phyloP scores from a whole-genome alignment of 2,797 vertebrate genomes.

The Merluccius polli region DNA sequence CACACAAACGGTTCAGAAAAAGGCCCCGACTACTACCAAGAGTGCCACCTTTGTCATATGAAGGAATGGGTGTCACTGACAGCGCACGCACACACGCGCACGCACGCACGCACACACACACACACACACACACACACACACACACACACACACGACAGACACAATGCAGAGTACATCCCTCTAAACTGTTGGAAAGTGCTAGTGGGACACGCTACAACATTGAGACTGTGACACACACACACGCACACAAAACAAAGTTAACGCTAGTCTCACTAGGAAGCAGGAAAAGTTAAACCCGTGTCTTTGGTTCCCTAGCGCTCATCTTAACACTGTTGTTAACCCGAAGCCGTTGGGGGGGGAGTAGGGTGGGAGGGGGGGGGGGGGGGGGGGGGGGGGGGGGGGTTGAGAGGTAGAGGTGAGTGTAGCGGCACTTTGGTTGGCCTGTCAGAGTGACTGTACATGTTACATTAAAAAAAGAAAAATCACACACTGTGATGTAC shows the following conservation, averaged over 20 bases:
- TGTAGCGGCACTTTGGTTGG: constrained; percentile 63
- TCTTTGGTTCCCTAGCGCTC: constrained; percentile 67
- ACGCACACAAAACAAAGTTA: constrained; percentile 11
- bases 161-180: constrained; percentile 66
- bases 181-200: constrained; percentile 63
- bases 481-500: no score
- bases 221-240: constrained; percentile 46
- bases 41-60: neutral
- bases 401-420: constrained; percentile 73
- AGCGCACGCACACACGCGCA: neutral
- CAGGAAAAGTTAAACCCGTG: constrained; percentile 52
- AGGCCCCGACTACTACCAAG: constrained; percentile 36
- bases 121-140: neutral
- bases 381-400: constrained; percentile 9
- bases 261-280: constrained; percentile 54
- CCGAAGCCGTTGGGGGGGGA: constrained; percentile 63
- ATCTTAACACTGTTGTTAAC: constrained; percentile 62
- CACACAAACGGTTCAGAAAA: constrained; percentile 64
- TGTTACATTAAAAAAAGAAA: no score
- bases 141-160: constrained; percentile 38
- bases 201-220: constrained; percentile 68
- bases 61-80: neutral
- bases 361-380: constrained; percentile 36
- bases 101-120: neutral
- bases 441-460: constrained; percentile 47